Evolutionary conservation across 2,797 vertebrate species (phyloP), one percentile per base, ranked within the genome.

Genomic region (Holocentrus rufus): DNA sequence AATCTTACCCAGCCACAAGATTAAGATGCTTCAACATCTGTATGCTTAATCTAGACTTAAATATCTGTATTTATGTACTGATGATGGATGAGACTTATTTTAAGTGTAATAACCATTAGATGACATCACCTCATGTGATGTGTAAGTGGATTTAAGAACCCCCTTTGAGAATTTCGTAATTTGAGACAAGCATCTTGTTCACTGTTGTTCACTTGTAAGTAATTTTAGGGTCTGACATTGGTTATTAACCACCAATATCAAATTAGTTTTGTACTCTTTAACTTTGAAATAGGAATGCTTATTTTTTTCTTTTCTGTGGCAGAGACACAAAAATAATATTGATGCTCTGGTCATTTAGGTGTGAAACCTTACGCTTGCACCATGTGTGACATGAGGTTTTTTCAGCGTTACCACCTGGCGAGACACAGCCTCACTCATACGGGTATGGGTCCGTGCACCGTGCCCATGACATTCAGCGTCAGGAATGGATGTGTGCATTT

Each of bases 341-440:
- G 80, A 89, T 94, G 89, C 92, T 94, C 88, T 94, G 91, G 70
- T 54, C 90, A 75, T 92, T 89, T 90, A 95, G 94, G 94, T 90
- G 94, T 94, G 93, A 95, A 94, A 90, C 93, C 93, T 87, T 94
- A 90, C 69, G 93, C 92, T 92, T 94, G 93, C 86, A 92, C 92
- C 89, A 94, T 94, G 93, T 94, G 93, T 88, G 93, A 93, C 90
- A 94, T 92, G 93, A 93, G 93, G 90, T 94, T 94, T 94, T 93
- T 93, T 91, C 93, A 94, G 85, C 93, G 93, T 91, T 93, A 94
- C 92, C 93, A 94, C 88, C 93, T 94, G 90, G 91, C 93, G 27
- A 94, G 93, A 93, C 93, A 94, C 92, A 94, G 92, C 92, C 92
- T 94, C 93, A 94, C 91, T 92, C 93, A 93, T 89, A 93, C 91